phyloP scores from a whole-genome alignment of 2,113 vertebrate genomes.

The Thryonomys swinderianus region DNA sequence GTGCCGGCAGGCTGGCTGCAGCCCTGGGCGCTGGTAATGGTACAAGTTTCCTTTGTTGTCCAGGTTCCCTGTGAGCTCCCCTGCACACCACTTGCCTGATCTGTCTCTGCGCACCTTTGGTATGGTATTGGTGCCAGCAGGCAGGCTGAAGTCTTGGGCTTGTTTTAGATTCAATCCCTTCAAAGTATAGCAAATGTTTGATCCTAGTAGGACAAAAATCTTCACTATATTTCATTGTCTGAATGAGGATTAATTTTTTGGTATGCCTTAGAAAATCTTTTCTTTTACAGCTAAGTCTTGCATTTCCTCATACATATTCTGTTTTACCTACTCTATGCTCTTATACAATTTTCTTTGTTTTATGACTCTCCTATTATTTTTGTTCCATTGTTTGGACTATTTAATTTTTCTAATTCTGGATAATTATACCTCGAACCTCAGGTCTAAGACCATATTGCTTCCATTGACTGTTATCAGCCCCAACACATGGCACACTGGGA shows the following conservation, averaged over 20 bases:
- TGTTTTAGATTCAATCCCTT: neutral
- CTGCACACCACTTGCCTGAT: too few relatives aligned
- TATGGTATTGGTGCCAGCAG: too few relatives aligned
- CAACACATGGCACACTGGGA: neutral
- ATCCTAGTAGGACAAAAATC: neutral
- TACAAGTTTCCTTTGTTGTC: too few relatives aligned
- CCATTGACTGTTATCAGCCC: neutral
- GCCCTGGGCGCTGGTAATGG: too few relatives aligned
- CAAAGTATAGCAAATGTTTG: neutral
- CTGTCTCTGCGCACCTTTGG: too few relatives aligned
- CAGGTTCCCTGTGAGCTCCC: too few relatives aligned
- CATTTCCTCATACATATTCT: neutral
- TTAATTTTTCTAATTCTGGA: neutral
- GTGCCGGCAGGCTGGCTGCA: too few relatives aligned
- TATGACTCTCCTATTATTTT: neutral
- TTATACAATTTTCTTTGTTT: neutral
- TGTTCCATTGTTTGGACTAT: neutral
- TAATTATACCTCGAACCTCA: neutral
- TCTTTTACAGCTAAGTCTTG: too few relatives aligned
- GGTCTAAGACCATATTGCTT: neutral
- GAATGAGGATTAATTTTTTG: neutral
- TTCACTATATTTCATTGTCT: neutral
- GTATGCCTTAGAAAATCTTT: neutral
- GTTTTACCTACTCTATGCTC: neutral
- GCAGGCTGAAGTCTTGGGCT: too few relatives aligned